Base-by-base conservation (phyloP, 2,113 vertebrate genomes). In the Philantomba maxwellii region DNA sequence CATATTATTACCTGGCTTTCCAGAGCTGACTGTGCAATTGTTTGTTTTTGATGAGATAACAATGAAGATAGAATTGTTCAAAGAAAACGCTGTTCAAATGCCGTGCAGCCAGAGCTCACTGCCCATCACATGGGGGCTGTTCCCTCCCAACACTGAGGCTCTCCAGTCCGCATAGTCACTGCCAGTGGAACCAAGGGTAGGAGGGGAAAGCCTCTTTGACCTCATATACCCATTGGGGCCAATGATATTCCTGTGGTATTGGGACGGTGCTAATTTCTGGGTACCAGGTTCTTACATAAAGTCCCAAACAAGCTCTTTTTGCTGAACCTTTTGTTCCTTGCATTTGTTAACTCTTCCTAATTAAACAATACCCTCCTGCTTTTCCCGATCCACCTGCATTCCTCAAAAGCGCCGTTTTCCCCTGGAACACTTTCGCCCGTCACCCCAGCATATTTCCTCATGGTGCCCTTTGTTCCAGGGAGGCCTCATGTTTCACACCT, bases 1-100 rank as follows among this genome's bases (percentile, higher is more conserved):
- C 91, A 96, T 96, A 87, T 94, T 91, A 96, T 97, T 94, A 96
- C 97, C 95, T 87, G 83, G 45, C 86, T 97, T 96, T 86, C 93
- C 86, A 30, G 88, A 77, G 95, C 95, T 87, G 96, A 92, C 94
- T 93, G 87, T 36, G 93, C 91, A 82, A 89, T 94, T 97, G 96
- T 97, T 98, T 98, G 91, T 97, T 97, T 97, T 94, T 85, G 95
- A 97, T 94, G 96, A 95, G 97, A 97, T 97, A 94, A 95, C 96
- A 96, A 84, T 47, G 91, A 87, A 97, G 97, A 97, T 97, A 97
- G 90, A 92, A 93, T 95, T 95, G 97, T 97, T 93, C 83, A 17
- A 75, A 96, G 94, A 78, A 96, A 95, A 84, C 0, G 64, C 82
- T 19, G 45, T 33, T 93, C 89, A 23, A 75, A 95, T 91, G 87